Percentiles rank a stretch among this genome's conserved stretches.
Evolutionary conservation across 2,797 vertebrate species (phyloP).

Genomic region (Parotocinclus haroldoi): DNA sequence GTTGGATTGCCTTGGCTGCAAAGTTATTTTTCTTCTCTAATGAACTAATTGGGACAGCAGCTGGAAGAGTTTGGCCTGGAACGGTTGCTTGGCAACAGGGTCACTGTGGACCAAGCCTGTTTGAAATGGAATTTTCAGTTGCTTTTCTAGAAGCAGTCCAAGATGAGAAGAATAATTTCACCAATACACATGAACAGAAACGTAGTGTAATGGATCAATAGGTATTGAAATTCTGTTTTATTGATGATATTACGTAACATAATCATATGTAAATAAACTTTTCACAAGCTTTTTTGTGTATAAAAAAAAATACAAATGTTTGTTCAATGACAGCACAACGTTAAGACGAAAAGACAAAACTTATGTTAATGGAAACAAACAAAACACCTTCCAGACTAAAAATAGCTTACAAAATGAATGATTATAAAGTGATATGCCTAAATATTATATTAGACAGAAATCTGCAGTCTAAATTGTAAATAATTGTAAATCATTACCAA

Average conservation of each 20-base stretch:
- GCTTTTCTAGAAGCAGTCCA: conserved; percentile 31
- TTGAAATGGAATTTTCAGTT: conserved; percentile 51
- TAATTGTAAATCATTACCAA: too few relatives aligned
- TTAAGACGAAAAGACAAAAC: conserved; percentile 14
- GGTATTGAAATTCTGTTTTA: conserved; percentile 28
- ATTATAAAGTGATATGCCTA: too few relatives aligned
- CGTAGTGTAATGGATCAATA: neutral
- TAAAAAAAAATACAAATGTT: conserved; percentile 29
- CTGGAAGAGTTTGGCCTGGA: conserved; percentile 59
- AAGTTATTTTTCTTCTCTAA: conserved; percentile 61
- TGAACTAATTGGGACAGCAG: conserved; percentile 69
- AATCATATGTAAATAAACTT: conserved; percentile 17
- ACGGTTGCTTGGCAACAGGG: conserved; percentile 68
- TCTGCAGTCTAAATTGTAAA: too few relatives aligned
- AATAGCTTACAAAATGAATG: too few relatives aligned
- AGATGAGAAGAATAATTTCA: conserved; percentile 7
- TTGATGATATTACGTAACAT: conserved; percentile 2
- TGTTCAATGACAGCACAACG: conserved; percentile 34
- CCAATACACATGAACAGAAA: conserved; percentile 8
- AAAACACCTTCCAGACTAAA: too few relatives aligned
- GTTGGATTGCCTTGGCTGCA: conserved; percentile 36
- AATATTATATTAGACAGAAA: too few relatives aligned
- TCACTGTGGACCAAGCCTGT: conserved; percentile 46
- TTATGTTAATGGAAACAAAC: too few relatives aligned
- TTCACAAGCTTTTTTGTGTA: conserved; percentile 27